These are phyloP conservation scores for Callospermophilus lateralis DNA, from an alignment of 2,113 vertebrate species.

Conservation along the genomic window DNA sequence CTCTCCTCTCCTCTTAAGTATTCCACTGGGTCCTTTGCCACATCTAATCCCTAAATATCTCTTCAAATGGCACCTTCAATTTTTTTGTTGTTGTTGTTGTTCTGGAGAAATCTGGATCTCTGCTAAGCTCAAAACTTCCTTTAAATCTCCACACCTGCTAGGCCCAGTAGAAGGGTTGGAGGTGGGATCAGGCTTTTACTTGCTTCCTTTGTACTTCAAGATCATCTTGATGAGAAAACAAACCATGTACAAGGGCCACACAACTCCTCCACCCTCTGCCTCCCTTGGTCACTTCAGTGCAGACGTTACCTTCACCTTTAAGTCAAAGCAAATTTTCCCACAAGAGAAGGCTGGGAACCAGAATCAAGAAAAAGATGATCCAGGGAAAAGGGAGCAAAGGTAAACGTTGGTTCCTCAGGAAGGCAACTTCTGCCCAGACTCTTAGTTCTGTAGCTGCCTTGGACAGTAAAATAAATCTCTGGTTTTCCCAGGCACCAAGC, in stretches of 20 bases:
- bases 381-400: neutral
- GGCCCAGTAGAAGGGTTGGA: neutral
- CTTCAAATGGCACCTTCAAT: neutral
- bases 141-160: neutral
- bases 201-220: neutral
- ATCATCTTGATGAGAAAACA: neutral
- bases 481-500: neutral
- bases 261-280: neutral
- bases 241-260: neutral
- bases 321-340: neutral
- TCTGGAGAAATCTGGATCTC: neutral
- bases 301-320: neutral
- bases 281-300: neutral
- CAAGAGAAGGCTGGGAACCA: neutral
- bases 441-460: neutral
- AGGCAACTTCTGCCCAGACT: neutral
- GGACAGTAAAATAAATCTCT: neutral
- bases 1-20: neutral
- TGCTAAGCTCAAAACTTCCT: neutral
- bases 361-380: neutral
- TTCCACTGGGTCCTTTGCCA: accelerated
- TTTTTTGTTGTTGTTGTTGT: neutral
- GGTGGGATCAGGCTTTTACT: neutral
- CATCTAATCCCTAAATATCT: neutral
- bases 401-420: neutral